Conservation (phyloP, 2,113 vertebrate species). For the Catharus minimus region DNA sequence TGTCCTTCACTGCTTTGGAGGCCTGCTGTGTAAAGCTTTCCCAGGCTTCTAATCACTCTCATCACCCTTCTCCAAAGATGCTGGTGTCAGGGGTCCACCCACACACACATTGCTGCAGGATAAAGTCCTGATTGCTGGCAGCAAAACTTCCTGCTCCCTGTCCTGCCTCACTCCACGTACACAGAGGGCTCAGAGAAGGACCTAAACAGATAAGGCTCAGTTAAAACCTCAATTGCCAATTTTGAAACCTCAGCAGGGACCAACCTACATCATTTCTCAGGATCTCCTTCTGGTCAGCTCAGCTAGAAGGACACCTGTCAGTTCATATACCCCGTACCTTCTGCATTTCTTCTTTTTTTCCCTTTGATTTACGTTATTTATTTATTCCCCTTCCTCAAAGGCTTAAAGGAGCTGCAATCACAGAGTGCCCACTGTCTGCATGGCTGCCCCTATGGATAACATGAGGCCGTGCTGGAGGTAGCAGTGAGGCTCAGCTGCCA, state of each 20-base stretch:
- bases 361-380: not conserved
- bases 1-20: not conserved
- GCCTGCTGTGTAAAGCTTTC: conserved; percentile 2
- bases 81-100: conserved; percentile 61
- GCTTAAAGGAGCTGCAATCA: not conserved
- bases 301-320: not conserved
- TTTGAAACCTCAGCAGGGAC: not conserved
- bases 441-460: accelerated
- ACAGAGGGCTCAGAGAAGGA: not conserved
- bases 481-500: not conserved
- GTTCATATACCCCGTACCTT: not conserved
- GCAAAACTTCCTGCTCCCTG: not conserved
- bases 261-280: not conserved
- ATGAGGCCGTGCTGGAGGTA: not conserved
- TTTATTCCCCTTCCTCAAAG: not conserved
- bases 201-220: not conserved
- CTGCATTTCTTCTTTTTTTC: not conserved
- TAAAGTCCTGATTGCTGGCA: conserved; percentile 2
- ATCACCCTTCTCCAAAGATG: not conserved
- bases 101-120: conserved; percentile 23
- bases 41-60: conserved; percentile 45
- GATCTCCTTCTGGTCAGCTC: not conserved
- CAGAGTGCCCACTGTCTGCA: not conserved
- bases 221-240: not conserved
- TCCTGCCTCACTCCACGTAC: not conserved